Evolutionary conservation across 2,797 vertebrate species (phyloP).

Genomic region (Acridotheres tristis): DNA sequence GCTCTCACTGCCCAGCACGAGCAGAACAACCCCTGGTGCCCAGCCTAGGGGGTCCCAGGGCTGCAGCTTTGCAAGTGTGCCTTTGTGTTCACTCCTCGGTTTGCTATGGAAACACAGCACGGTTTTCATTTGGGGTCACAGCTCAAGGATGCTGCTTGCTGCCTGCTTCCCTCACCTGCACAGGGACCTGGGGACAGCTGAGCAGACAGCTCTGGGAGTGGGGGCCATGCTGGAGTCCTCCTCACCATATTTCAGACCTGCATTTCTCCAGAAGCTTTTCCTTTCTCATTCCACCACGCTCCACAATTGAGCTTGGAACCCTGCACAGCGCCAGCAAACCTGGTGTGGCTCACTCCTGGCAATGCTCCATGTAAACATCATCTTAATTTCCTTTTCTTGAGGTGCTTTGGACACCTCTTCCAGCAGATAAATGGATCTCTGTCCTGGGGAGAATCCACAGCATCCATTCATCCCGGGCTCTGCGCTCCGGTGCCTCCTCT

Average conservation of each 20-base stretch:
- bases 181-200: background rate
- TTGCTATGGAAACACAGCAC: background rate
- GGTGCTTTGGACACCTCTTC: background rate
- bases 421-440: background rate
- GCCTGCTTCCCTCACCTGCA: conserved; percentile 55
- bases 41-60: background rate
- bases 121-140: conserved; percentile 21
- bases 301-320: background rate
- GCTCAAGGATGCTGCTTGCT: conserved; percentile 22
- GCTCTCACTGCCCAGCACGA: background rate
- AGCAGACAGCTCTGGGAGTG: background rate
- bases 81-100: background rate
- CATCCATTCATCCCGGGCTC: background rate
- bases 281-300: conserved; percentile 3
- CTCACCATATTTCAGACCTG: background rate
- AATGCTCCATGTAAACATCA: background rate
- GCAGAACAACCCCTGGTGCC: background rate
- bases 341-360: background rate
- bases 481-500: background rate
- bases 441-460: background rate
- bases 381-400: conserved; percentile 38
- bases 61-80: background rate
- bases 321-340: accelerated
- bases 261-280: conserved; percentile 28
- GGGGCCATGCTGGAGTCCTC: background rate